Evolutionary conservation across 2,113 vertebrate species (phyloP).

Genomic region (Grallaria varia): DNA sequence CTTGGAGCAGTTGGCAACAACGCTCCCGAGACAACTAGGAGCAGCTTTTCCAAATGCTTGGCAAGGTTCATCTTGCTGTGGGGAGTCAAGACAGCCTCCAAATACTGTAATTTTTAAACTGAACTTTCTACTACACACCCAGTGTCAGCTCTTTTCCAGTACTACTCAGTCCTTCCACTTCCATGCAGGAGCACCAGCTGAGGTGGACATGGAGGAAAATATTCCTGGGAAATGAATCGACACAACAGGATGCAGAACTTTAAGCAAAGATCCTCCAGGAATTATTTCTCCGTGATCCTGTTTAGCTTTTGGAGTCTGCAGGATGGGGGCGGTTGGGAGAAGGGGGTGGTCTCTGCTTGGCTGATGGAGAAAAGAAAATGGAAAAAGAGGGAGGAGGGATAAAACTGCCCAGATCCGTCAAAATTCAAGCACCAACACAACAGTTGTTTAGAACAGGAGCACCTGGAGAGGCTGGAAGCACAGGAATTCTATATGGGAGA

Average conservation of each 20-base stretch:
- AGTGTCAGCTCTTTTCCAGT: background rate
- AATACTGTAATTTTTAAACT: background rate
- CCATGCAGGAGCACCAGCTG: background rate
- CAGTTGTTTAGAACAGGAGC: background rate
- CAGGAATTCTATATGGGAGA: background rate
- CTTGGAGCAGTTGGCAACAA: background rate
- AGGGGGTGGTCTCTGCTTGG: background rate
- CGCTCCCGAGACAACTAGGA: background rate
- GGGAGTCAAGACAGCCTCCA: background rate
- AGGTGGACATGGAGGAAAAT: background rate
- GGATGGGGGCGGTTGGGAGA: background rate
- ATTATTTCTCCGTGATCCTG: background rate
- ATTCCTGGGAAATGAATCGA: background rate
- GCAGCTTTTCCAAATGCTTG: background rate
- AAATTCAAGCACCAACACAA: background rate
- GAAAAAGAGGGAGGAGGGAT: background rate
- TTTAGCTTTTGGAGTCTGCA: background rate
- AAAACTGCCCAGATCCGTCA: background rate
- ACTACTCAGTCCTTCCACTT: background rate
- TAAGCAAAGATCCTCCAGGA: background rate
- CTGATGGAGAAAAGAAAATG: background rate
- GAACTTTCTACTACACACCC: background rate
- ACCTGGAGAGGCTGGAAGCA: background rate
- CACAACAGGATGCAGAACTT: accelerated
- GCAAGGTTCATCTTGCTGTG: background rate